A percentile compares a stretch with the other conserved stretches of the same genome.
These are phyloP conservation scores for Lophotis ruficrista DNA, from an alignment of 2,113 vertebrate genomes.

Conservation along the genomic window DNA sequence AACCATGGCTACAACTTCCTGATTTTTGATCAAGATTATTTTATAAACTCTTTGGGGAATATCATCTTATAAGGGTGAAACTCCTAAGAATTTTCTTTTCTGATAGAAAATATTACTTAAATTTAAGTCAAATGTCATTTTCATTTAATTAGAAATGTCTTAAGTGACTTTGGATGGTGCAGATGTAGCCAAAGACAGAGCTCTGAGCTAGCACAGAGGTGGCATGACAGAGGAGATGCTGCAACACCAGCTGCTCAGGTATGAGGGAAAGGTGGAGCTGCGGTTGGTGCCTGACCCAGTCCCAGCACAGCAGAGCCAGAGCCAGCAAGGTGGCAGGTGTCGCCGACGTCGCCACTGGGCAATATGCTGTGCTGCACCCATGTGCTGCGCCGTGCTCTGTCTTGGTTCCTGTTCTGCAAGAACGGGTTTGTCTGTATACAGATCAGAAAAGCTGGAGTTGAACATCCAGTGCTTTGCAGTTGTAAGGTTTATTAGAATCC, in stretches of 20 bases:
- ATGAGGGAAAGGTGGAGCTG: neutral
- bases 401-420: neutral
- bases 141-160: neutral
- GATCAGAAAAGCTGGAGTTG: neutral
- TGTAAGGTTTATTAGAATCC: neutral
- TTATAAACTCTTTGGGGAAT: neutral
- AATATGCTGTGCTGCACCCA: neutral
- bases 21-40: neutral
- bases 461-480: neutral
- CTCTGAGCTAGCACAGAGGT: neutral
- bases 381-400: fast-evolving
- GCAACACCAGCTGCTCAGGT: neutral
- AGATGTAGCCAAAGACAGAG: neutral
- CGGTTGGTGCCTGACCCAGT: neutral
- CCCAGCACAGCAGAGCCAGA: neutral
- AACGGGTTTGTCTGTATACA: fast-evolving
- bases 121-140: neutral
- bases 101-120: neutral
- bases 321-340: neutral
- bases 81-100: neutral
- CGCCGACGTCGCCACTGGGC: neutral
- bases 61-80: neutral
- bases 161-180: neutral
- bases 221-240: neutral
- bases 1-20: neutral